Conservation (phyloP, 2,888 invertebrate genomes). For the Mythimna albipuncta region DNA sequence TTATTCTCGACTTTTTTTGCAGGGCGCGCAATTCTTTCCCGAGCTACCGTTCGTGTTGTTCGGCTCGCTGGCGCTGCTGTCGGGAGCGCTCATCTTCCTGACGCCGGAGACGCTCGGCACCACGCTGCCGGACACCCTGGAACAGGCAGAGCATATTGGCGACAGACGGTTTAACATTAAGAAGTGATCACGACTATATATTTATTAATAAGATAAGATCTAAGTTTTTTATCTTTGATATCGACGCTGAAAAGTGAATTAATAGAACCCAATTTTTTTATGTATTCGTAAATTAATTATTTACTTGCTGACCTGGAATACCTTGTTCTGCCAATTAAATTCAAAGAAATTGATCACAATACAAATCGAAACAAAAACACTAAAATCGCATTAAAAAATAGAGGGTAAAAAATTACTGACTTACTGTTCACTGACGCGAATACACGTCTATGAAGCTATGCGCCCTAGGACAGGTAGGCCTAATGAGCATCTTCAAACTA, state of each 20-base stretch:
- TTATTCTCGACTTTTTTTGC: too few relatives aligned
- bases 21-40: constrained; percentile 22
- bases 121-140: constrained; percentile 20
- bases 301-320: too few relatives aligned
- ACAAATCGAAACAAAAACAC: too few relatives aligned
- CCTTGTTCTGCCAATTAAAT: too few relatives aligned
- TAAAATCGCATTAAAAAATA: too few relatives aligned
- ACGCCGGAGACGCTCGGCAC: constrained; percentile 34
- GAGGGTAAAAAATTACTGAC: too few relatives aligned
- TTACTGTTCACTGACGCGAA: too few relatives aligned
- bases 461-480: too few relatives aligned
- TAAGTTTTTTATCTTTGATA: not conserved
- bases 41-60: constrained; percentile 29
- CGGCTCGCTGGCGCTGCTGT: constrained; percentile 18
- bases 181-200: constrained; percentile 18
- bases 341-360: too few relatives aligned
- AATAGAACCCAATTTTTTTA: not conserved
- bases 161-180: not conserved
- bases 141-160: constrained; percentile 34
- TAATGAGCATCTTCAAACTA: too few relatives aligned
- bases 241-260: not conserved
- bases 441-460: too few relatives aligned
- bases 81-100: constrained; percentile 19
- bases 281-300: too few relatives aligned
- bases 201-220: not conserved